Base-by-base conservation (phyloP, 2,113 vertebrate species). In the Eulemur macaco region DNA sequence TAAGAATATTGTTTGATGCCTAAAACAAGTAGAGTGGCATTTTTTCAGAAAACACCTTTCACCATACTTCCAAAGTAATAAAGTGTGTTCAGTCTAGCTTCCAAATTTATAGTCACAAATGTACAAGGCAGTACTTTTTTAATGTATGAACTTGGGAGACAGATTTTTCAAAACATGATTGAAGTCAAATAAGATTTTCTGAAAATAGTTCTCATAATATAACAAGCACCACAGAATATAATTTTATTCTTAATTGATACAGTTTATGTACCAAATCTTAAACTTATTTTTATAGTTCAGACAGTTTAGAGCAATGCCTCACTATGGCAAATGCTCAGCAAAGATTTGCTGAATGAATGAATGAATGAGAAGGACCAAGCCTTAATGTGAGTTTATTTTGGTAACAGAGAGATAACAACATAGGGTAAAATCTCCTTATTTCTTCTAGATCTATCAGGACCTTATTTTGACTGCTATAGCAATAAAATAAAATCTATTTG, bases 181-280 rank as follows among this genome's bases (percentile, higher is more conserved):
- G 64, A 87, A 58, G 47, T 52, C 64, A 71, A 90, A 64, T 87
- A 92, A 90, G 64, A 21, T 81, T 89, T 84, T 80, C 71, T 90
- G 71, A 94, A 95, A 90, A 80, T 50, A 96, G 21, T 91, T 93
- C 86, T 94, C 85, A 94, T 73, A 92, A 85, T 81, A 31, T 73
- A 90, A 80, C 23, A 93, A 74, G 78, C 50, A 86, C 27, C 81
- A 94, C 8, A 84, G 56, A 89, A 83, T 58, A 87, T 47, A 83
- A 96, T 73, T 80, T 66, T 94, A 94, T 92, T 94, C 76, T 93
- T 88, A 81, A 77, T 47, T 39, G 89, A 85, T 54, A 34, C 47
- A 92, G 85, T 84, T 95, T 96, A 97, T 27, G 64, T 92, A 42
- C 81, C 71, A 85, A 81, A 94, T 54, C 84, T 56, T 78, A 92